Evolutionary conservation across 2,113 vertebrate species (phyloP).

Genomic region (Triplophysa dalaica): DNA sequence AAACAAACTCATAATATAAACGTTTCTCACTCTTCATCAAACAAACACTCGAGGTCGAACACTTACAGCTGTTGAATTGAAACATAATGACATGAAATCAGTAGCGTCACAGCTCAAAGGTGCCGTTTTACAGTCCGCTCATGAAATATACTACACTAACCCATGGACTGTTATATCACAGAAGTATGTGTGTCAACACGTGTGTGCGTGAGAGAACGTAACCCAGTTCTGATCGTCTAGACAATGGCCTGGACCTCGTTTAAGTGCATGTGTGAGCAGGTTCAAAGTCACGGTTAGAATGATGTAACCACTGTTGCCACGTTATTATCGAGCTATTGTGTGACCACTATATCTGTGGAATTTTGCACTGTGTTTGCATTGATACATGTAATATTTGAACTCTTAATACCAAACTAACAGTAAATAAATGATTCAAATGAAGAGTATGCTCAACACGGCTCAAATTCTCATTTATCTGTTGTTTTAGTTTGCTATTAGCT

Average conservation of each 20-base stretch:
- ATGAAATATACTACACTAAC: not conserved
- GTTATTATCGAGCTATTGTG: not conserved
- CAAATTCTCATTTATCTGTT: not conserved
- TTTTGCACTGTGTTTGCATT: too few species aligned
- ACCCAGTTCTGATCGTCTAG: constrained; percentile 6
- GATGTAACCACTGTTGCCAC: not conserved
- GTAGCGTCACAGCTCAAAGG: not conserved
- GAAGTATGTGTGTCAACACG: not conserved
- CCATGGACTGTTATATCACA: not conserved
- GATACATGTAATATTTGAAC: too few species aligned
- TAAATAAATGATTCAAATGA: too few species aligned
- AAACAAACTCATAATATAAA: not conserved
- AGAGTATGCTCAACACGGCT: too few species aligned
- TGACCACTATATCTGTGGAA: too few species aligned
- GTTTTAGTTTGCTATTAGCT: not conserved
- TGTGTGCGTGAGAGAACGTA: not conserved
- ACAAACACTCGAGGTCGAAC: not conserved
- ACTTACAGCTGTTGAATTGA: not conserved
- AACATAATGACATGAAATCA: not conserved
- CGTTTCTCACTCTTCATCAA: too few species aligned
- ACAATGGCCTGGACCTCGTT: not conserved
- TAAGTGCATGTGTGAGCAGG: not conserved
- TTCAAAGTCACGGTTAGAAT: constrained; percentile 20
- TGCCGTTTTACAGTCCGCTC: not conserved
- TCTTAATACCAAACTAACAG: too few species aligned